Conservation (phyloP, 2,888 invertebrate species). For the Carterocephalus palaemon region DNA sequence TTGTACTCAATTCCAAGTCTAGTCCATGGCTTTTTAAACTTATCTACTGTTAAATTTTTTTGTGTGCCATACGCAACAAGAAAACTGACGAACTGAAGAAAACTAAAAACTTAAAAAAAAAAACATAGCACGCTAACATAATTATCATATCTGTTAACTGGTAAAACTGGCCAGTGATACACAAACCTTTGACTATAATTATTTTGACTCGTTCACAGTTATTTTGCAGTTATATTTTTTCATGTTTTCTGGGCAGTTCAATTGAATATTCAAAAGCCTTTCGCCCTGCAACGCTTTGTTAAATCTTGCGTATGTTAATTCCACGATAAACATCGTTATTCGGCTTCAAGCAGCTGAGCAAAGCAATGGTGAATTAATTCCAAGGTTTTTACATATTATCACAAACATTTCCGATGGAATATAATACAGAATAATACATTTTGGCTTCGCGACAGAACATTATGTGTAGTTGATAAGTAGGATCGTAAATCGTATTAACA, state of each 20-base stretch:
- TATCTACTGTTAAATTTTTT: no score
- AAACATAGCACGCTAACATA: no score
- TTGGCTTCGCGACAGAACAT: neutral
- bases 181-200: no score
- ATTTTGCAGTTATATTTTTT: neutral
- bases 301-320: conserved; percentile 21
- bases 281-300: conserved; percentile 16
- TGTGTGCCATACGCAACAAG: no score
- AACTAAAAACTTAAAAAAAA: no score
- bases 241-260: neutral
- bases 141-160: no score
- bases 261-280: conserved; percentile 18
- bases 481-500: no score
- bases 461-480: no score
- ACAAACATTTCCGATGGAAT: conserved; percentile 3
- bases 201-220: neutral
- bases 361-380: conserved; percentile 15
- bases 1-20: no score
- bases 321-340: conserved; percentile 19
- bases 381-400: conserved; percentile 7
- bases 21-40: no score
- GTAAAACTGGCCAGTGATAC: no score
- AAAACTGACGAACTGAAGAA: no score
- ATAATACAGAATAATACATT: neutral
- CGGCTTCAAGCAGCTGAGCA: conserved; percentile 10